A percentile compares a stretch with the other conserved stretches of the same genome.
phyloP scores from a whole-genome alignment of 2,113 vertebrate species.

The Tachuris rubrigastra region DNA sequence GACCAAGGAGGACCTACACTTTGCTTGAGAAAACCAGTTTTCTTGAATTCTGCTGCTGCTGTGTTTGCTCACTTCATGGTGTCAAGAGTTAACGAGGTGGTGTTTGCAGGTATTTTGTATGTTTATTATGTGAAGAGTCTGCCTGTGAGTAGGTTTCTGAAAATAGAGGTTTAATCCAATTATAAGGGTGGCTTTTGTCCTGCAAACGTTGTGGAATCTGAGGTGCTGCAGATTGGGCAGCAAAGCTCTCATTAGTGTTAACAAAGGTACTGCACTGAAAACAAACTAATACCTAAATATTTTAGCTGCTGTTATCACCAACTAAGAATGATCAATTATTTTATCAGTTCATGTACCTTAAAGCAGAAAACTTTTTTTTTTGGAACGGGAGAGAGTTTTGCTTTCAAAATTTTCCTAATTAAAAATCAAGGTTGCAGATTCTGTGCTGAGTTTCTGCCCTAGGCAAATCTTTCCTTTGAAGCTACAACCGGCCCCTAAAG shows the following conservation, averaged over 20 bases:
- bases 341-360: not conserved
- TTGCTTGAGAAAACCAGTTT: not conserved
- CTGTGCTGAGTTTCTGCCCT: constrained; percentile 48
- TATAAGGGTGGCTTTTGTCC: not conserved
- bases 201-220: not conserved
- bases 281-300: not conserved
- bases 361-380: not conserved
- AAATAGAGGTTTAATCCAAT: not conserved
- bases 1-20: fast-evolving
- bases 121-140: not conserved
- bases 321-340: not conserved
- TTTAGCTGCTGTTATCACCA: not conserved
- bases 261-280: not conserved
- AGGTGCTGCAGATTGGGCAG: not conserved
- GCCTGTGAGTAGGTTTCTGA: not conserved
- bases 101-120: not conserved
- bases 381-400: constrained; percentile 6
- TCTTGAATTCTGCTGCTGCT: not conserved
- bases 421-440: constrained; percentile 42
- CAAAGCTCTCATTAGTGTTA: not conserved
- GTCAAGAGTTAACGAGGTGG: not conserved
- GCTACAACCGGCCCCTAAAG: constrained; percentile 31
- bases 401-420: constrained; percentile 59
- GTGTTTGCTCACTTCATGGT: not conserved
- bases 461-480: constrained; percentile 58